Evolutionary conservation across 2,888 invertebrate species (phyloP).

Genomic region (Spodoptera exigua): DNA sequence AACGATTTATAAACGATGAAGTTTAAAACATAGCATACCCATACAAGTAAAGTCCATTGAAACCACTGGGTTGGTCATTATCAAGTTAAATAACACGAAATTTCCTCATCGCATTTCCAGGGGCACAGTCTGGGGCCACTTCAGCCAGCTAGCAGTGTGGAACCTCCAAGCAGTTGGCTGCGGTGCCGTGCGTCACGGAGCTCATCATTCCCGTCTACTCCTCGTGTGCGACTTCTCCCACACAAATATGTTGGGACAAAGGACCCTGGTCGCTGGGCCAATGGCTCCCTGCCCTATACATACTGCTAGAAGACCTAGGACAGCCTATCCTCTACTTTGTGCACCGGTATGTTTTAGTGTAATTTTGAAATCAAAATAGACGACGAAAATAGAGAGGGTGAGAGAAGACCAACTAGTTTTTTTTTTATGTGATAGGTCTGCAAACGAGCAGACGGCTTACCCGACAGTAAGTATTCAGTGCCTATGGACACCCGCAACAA

Average conservation of each 20-base stretch:
- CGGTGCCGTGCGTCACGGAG: slow-evolving; percentile 78
- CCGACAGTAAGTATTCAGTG: too few species aligned
- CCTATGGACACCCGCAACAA: too few species aligned
- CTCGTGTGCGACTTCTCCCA: slow-evolving; percentile 86
- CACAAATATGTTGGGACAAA: slow-evolving; percentile 85
- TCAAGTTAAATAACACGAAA: too few species aligned
- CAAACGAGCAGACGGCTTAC: too few species aligned
- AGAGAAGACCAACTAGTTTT: too few species aligned
- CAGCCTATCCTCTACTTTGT: slow-evolving; percentile 75
- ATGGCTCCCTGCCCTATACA: slow-evolving; percentile 72
- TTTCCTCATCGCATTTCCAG: slow-evolving; percentile 52
- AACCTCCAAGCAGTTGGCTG: slow-evolving; percentile 81
- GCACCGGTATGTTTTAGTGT: slow-evolving; percentile 65
- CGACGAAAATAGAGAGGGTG: too few species aligned
- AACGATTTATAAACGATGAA: too few species aligned
- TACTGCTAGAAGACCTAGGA: slow-evolving; percentile 64
- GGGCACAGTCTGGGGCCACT: slow-evolving; percentile 82
- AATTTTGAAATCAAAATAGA: too few species aligned
- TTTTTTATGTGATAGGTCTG: too few species aligned
- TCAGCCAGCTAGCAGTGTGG: slow-evolving; percentile 84
- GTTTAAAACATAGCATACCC: too few species aligned
- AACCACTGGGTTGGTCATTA: too few species aligned
- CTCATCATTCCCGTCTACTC: slow-evolving; percentile 67
- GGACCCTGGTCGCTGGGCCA: slow-evolving; percentile 73
- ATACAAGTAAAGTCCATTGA: too few species aligned